phyloP scores from a whole-genome alignment of 2,797 vertebrate species.

The Neoniphon sammara region DNA sequence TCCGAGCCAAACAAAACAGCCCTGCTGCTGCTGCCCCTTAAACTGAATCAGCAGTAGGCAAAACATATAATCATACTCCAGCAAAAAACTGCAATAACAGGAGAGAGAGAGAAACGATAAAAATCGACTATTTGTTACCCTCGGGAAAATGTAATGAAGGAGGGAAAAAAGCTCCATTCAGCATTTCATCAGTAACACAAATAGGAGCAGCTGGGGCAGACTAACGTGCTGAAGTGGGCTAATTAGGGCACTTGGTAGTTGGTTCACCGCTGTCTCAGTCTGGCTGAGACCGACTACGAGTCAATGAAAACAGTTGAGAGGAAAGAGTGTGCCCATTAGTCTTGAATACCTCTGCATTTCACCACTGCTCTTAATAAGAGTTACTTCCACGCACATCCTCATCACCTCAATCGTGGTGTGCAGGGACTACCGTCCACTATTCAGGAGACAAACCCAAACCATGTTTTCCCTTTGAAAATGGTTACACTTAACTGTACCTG shows the following conservation, averaged over 20 bases:
- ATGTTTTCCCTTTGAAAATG: constrained; percentile 34
- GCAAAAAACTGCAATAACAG: constrained; percentile 77
- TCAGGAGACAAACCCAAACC: too few relatives aligned
- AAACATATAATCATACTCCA: constrained; percentile 74
- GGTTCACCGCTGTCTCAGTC: constrained; percentile 64
- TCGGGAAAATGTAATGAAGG: constrained; percentile 69
- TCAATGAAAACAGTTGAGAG: constrained; percentile 33
- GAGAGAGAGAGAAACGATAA: constrained; percentile 69
- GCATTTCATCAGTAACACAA: constrained; percentile 78
- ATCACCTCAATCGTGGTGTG: constrained; percentile 7
- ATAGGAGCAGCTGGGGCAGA: constrained; percentile 74
- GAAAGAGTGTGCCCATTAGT: constrained; percentile 43
- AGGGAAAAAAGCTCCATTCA: constrained; percentile 63
- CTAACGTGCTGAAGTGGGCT: constrained; percentile 73
- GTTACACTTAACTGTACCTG: constrained; percentile 29
- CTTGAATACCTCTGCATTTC: constrained; percentile 20
- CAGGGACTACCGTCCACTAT: too few relatives aligned
- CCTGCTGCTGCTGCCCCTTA: constrained; percentile 46
- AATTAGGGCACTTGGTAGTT: constrained; percentile 73
- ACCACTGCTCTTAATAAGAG: not conserved
- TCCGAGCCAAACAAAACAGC: constrained; percentile 71
- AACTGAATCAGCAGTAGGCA: constrained; percentile 65
- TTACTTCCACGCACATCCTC: constrained; percentile 27
- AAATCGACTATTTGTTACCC: constrained; percentile 74
- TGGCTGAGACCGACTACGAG: constrained; percentile 50